phyloP scores from a whole-genome alignment of 2,113 vertebrate genomes.

The Malurus elegans region DNA sequence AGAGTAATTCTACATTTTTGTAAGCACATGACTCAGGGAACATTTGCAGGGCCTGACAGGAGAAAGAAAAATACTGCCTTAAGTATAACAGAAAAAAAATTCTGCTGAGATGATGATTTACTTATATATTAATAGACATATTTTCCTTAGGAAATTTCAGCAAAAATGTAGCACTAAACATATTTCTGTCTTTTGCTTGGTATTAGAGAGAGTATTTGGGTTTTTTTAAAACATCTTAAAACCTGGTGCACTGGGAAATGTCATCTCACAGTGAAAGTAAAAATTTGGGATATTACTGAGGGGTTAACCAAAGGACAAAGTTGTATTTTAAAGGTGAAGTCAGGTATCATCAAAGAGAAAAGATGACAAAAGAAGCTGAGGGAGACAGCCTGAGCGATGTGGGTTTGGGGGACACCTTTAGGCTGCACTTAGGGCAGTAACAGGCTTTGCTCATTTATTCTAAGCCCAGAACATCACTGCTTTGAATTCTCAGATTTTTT shows the following conservation, averaged over 20 bases:
- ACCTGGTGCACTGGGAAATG: neutral
- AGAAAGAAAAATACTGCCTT: neutral
- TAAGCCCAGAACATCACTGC: neutral
- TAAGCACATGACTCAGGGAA: constrained; percentile 25
- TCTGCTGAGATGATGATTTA: constrained; percentile 2
- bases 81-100: neutral
- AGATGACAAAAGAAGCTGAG: neutral
- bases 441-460: neutral
- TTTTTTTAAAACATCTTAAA: neutral
- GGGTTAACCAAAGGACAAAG: neutral
- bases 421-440: neutral
- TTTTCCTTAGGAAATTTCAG: neutral
- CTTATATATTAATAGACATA: neutral
- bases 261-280: neutral
- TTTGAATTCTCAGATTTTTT: neutral
- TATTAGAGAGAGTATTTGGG: neutral
- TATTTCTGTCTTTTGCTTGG: neutral
- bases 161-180: neutral
- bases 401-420: neutral
- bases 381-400: neutral
- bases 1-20: constrained; percentile 36
- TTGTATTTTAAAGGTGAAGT: neutral
- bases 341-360: neutral
- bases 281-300: neutral
- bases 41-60: constrained; percentile 30